A percentile compares a stretch with the other conserved stretches of the same genome.
These are phyloP conservation scores for Xiphophorus birchmanni DNA, from an alignment of 2,797 vertebrate genomes.

Conservation along the genomic window DNA sequence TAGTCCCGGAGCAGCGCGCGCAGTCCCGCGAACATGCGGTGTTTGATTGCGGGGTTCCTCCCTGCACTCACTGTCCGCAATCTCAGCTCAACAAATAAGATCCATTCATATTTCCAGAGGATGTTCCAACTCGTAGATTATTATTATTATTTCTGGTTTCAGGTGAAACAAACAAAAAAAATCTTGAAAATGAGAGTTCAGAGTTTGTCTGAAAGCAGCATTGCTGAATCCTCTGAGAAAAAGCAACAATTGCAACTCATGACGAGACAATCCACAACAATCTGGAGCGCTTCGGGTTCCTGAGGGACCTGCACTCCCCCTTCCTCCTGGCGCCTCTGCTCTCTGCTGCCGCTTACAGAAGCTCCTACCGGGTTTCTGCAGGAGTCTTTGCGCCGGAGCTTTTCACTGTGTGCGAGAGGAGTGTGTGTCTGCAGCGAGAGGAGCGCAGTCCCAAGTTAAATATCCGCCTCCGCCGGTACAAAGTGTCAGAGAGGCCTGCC, in stretches of 20 bases:
- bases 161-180: conserved; percentile 53
- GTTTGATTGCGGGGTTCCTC: conserved; percentile 37
- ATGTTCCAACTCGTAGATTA: conserved; percentile 56
- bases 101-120: conserved; percentile 60
- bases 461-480: conserved; percentile 82
- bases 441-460: conserved; percentile 83
- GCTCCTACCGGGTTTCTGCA: conserved; percentile 73
- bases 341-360: conserved; percentile 61
- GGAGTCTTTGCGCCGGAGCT: conserved; percentile 74
- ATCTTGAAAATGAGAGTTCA: conserved; percentile 29
- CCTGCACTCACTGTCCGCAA: conserved; percentile 55
- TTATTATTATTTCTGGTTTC: conserved; percentile 32
- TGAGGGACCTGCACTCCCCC: conserved; percentile 53
- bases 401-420: conserved; percentile 76
- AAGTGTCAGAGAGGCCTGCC: conserved; percentile 82
- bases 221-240: conserved; percentile 63
- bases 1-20: conserved; percentile 69
- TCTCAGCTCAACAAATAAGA: conserved; percentile 45
- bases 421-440: conserved; percentile 78
- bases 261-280: conserved; percentile 63
- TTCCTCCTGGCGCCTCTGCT: conserved; percentile 61
- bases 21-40: conserved; percentile 64
- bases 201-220: conserved; percentile 56
- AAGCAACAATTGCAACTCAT: conserved; percentile 62
- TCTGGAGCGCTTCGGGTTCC: conserved; percentile 58